phyloP scores from a whole-genome alignment of 2,113 vertebrate species.

The Eurystomus gularis region DNA sequence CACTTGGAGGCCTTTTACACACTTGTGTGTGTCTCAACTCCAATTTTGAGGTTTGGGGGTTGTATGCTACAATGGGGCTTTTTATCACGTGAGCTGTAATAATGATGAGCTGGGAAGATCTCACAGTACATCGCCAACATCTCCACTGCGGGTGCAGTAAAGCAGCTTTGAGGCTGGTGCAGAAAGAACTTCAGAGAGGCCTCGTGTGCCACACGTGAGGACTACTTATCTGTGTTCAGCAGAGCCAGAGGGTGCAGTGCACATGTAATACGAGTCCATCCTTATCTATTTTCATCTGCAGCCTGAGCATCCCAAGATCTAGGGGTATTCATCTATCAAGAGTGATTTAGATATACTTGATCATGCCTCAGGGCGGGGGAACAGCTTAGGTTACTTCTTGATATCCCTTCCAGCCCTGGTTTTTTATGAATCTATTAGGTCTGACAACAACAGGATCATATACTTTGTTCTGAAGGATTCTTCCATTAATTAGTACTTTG shows the following conservation, averaged over 20 bases:
- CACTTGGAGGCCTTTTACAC: background rate
- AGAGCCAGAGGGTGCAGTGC: rapidly evolving
- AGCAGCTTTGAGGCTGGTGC: background rate
- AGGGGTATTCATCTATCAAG: slow-evolving; percentile 38
- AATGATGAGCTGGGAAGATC: background rate
- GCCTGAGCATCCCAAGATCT: background rate
- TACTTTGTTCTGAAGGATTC: slow-evolving; percentile 57
- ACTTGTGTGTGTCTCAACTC: background rate
- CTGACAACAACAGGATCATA: slow-evolving; percentile 59
- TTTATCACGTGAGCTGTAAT: background rate
- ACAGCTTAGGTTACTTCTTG: slow-evolving; percentile 37
- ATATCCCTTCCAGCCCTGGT: slow-evolving; percentile 45
- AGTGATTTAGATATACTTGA: slow-evolving; percentile 53
- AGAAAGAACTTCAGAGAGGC: background rate
- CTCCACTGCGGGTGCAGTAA: background rate
- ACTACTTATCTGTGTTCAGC: background rate
- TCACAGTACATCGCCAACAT: rapidly evolving
- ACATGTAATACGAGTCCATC: background rate
- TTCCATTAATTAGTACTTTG: slow-evolving; percentile 67
- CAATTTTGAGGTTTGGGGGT: background rate
- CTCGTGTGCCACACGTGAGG: background rate
- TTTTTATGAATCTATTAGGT: slow-evolving; percentile 62
- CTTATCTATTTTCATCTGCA: background rate
- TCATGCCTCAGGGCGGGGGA: slow-evolving; percentile 54
- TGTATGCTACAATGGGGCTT: rapidly evolving